Evolutionary conservation across 2,797 vertebrate genomes (phyloP).

Genomic region (Gymnodraco acuticeps): DNA sequence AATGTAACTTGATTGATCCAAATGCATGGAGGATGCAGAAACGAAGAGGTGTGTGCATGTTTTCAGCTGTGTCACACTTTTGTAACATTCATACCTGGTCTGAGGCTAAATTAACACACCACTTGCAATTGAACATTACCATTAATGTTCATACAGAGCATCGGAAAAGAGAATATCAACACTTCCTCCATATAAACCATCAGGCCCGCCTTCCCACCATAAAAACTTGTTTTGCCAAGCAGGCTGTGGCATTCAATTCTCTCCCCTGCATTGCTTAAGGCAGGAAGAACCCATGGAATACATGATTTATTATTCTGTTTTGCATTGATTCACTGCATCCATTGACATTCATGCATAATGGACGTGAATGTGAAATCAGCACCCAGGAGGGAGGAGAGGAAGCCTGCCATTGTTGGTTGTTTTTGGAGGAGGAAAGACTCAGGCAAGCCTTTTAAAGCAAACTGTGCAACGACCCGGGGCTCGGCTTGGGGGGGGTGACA

Average conservation of each 20-base stretch:
- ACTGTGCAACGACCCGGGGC: conserved; percentile 20
- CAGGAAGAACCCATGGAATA: conserved; percentile 55
- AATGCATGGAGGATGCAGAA: not conserved
- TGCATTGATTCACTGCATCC: conserved; percentile 75
- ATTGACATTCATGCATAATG: conserved; percentile 82
- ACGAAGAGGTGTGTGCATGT: conserved; percentile 12
- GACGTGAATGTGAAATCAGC: conserved; percentile 68
- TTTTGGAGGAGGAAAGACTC: conserved; percentile 8
- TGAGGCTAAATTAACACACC: conserved; percentile 36
- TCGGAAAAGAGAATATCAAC: conserved; percentile 20
- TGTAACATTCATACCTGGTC: conserved; percentile 26
- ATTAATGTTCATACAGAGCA: conserved; percentile 1
- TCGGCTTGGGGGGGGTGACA: conserved; percentile 17
- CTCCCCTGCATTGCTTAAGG: conserved; percentile 41
- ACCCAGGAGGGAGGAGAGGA: conserved; percentile 46
- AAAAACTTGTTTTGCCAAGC: conserved; percentile 59
- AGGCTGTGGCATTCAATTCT: conserved; percentile 58
- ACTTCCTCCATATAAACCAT: conserved; percentile 9
- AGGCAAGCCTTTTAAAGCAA: conserved; percentile 39
- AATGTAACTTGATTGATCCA: too few species aligned
- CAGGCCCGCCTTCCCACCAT: conserved; percentile 24
- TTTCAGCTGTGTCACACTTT: conserved; percentile 15
- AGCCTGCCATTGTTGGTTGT: conserved; percentile 46
- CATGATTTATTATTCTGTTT: conserved; percentile 73
- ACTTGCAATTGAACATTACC: conserved; percentile 2